Evolutionary conservation across 2,888 invertebrate species (phyloP).

Genomic region (Dryocosmus kuriphilus): DNA sequence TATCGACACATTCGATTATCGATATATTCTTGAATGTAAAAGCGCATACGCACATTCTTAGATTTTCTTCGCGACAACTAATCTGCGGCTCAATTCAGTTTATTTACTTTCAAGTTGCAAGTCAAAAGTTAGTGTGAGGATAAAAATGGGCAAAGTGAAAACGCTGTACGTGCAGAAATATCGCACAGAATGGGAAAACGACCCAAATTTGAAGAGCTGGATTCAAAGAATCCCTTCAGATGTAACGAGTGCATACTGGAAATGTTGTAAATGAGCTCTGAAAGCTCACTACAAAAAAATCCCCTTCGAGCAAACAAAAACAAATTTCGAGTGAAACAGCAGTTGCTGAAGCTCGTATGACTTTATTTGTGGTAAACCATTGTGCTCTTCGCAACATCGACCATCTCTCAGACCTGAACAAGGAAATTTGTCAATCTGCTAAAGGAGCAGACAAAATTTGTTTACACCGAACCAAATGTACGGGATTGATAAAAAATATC

Average conservation of each 20-base stretch:
- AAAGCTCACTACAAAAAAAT: neutral
- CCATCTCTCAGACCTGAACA: neutral
- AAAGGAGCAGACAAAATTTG: neutral
- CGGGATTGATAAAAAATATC: neutral
- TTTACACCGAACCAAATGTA: neutral
- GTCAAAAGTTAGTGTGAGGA: too few species aligned
- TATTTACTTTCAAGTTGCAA: too few species aligned
- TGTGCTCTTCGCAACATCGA: too few species aligned
- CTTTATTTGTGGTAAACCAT: neutral
- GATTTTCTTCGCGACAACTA: too few species aligned
- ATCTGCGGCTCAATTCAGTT: too few species aligned
- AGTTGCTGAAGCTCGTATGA: neutral
- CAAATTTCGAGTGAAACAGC: neutral
- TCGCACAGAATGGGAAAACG: too few species aligned
- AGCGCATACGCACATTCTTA: too few species aligned
- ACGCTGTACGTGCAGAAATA: too few species aligned
- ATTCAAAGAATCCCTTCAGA: neutral
- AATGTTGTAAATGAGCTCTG: neutral
- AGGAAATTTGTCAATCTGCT: neutral
- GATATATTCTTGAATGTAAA: too few species aligned
- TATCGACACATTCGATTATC: too few species aligned
- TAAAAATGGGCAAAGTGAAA: too few species aligned
- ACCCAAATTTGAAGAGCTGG: too few species aligned
- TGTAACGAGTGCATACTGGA: neutral
- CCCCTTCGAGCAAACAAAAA: neutral